Evolutionary conservation across 2,797 vertebrate genomes (phyloP).

Genomic region (Microcaecilia unicolor): DNA sequence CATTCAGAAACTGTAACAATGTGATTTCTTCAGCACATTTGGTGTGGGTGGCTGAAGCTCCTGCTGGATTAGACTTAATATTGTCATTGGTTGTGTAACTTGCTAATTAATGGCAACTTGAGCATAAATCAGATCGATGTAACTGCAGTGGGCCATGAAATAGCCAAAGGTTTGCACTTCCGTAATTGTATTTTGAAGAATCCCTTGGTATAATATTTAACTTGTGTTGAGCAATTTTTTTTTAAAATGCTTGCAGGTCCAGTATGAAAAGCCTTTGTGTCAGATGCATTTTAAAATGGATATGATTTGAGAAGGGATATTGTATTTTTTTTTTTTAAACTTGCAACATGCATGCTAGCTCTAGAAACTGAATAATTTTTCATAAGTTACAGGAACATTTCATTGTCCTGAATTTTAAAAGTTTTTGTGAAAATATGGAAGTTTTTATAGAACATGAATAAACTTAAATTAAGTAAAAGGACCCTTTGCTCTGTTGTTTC

Average conservation of each 20-base stretch:
- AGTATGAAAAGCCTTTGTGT: slow-evolving; percentile 57
- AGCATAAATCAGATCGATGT: no score
- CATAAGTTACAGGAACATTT: slow-evolving; percentile 53
- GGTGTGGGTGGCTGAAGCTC: no score
- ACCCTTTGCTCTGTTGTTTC: no score
- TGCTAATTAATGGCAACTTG: no score
- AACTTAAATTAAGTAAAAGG: slow-evolving; percentile 61
- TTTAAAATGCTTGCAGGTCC: slow-evolving; percentile 21
- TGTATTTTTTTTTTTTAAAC: slow-evolving; percentile 34
- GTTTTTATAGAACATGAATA: slow-evolving; percentile 68
- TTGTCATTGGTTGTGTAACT: no score
- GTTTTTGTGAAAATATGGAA: slow-evolving; percentile 65
- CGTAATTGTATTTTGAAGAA: no score
- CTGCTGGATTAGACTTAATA: no score
- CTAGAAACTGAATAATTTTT: slow-evolving; percentile 40
- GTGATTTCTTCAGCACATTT: no score
- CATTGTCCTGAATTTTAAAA: slow-evolving; percentile 59
- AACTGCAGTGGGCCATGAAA: no score
- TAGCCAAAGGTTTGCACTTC: no score
- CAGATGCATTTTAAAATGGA: slow-evolving; percentile 37
- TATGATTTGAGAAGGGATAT: slow-evolving; percentile 29
- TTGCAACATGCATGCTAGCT: slow-evolving; percentile 33
- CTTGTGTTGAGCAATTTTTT: slow-evolving; percentile 14
- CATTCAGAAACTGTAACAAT: no score
- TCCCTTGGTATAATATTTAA: no score